Conservation (phyloP, 1,140 invertebrate genomes). For the Cataglyphis hispanica region DNA sequence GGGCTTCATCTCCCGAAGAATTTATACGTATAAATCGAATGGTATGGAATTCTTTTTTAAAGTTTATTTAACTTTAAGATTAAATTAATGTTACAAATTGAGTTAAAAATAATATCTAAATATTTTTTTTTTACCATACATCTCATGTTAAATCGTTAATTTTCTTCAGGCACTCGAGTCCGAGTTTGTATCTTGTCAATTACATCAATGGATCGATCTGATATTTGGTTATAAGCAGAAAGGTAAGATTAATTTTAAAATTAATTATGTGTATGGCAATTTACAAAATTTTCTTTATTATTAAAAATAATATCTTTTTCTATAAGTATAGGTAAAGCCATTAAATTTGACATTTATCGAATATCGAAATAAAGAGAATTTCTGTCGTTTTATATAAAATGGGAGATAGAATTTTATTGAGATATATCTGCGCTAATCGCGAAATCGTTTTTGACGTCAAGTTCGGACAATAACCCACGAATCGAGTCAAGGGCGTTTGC, state of each 20-base stretch:
- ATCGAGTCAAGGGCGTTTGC: conserved; percentile 41
- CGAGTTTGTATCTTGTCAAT: conserved; percentile 99
- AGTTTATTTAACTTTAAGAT: conserved; percentile 13
- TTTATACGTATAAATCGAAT: conserved; percentile 99
- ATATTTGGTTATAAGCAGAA: conserved; percentile 99
- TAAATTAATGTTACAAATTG: conserved; percentile 3
- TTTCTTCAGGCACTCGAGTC: conserved; percentile 95
- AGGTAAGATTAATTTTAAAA: conserved; percentile 87
- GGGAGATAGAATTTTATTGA: conserved; percentile 13
- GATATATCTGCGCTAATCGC: not conserved
- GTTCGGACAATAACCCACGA: not conserved
- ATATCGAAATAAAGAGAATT: not conserved
- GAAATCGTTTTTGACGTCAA: not conserved
- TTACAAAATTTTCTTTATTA: not conserved
- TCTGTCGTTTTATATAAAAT: not conserved
- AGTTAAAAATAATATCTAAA: conserved; percentile 65
- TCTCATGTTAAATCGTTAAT: not conserved
- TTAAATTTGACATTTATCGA: not conserved
- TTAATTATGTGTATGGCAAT: not conserved
- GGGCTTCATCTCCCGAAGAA: conserved; percentile 98
- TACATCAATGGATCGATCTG: conserved; percentile 99
- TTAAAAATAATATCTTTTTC: not conserved
- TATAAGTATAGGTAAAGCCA: not conserved
- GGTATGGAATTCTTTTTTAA: conserved; percentile 85
- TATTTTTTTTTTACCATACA: conserved; percentile 51